A percentile compares a stretch with the other conserved stretches of the same genome.
phyloP scores from a whole-genome alignment of 2,113 vertebrate genomes.

The Progne subis region DNA sequence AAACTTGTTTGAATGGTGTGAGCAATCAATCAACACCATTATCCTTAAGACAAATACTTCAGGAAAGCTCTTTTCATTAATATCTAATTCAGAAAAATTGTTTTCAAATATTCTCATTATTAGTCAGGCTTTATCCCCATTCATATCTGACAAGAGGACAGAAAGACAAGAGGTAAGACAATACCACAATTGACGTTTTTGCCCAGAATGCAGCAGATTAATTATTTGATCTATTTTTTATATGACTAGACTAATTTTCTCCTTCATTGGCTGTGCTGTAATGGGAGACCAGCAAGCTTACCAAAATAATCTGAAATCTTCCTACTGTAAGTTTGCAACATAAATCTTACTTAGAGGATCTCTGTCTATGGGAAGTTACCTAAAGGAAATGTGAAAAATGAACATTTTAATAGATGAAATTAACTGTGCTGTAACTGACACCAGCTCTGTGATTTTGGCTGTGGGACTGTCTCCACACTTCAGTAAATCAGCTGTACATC shows the following conservation, averaged over 20 bases:
- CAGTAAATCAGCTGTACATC: not conserved
- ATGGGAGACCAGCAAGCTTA: not conserved
- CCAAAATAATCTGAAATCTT: not conserved
- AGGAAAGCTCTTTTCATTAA: not conserved
- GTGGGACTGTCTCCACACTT: not conserved
- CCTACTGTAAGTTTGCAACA: not conserved
- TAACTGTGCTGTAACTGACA: not conserved
- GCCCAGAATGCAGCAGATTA: not conserved
- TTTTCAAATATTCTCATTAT: not conserved
- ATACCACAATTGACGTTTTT: not conserved
- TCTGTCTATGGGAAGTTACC: not conserved
- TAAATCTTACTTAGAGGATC: not conserved
- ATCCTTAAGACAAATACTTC: not conserved
- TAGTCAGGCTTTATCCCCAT: not conserved
- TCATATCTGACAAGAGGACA: not conserved
- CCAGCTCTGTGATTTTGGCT: not conserved
- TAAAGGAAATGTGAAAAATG: not conserved
- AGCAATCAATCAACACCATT: not conserved
- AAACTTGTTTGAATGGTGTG: not conserved
- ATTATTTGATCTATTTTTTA: not conserved
- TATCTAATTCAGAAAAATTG: not conserved
- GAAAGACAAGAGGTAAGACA: not conserved
- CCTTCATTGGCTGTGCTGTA: not conserved
- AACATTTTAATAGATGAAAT: not conserved
- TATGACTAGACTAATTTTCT: not conserved